Percentiles rank a stretch among this genome's conserved stretches.
phyloP scores from a whole-genome alignment of 2,888 invertebrate genomes.

The Aspidiotus destructor region DNA sequence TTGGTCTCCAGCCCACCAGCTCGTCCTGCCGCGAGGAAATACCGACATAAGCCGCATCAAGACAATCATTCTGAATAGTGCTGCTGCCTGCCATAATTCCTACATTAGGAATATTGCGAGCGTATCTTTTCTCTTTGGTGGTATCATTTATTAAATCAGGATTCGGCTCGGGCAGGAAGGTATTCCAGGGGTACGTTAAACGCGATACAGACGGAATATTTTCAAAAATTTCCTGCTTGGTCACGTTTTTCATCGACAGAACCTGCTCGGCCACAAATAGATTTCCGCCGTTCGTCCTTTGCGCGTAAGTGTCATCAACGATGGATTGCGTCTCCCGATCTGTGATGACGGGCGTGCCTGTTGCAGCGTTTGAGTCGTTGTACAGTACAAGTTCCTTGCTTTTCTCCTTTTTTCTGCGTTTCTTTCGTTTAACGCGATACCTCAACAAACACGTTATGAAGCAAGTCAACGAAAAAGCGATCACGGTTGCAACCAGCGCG shows the following conservation, averaged over 20 bases:
- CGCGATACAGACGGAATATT: slow-evolving; percentile 41
- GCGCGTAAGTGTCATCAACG: slow-evolving; percentile 2
- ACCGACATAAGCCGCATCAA: slow-evolving; percentile 46
- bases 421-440: slow-evolving; percentile 43
- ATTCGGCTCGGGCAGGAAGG: slow-evolving; percentile 51
- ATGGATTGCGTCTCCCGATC: slow-evolving; percentile 3
- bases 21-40: slow-evolving; percentile 53
- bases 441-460: slow-evolving; percentile 39
- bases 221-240: slow-evolving; percentile 7
- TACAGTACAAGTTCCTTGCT: slow-evolving; percentile 55
- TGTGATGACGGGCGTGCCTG: slow-evolving; percentile 38
- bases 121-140: slow-evolving; percentile 50
- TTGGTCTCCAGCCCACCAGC: slow-evolving; percentile 66
- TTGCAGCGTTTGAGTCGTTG: slow-evolving; percentile 38
- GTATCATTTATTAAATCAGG: slow-evolving; percentile 72
- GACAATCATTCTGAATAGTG: slow-evolving; percentile 37
- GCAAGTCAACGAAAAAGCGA: slow-evolving; percentile 41
- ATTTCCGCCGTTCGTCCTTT: slow-evolving; percentile 13
- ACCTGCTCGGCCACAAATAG: slow-evolving; percentile 9
- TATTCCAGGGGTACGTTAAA: slow-evolving; percentile 10
- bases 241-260: slow-evolving; percentile 3
- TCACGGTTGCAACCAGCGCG: slow-evolving; percentile 44
- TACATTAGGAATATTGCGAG: slow-evolving; percentile 42
- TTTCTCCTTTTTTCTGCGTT: slow-evolving; percentile 53
- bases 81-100: slow-evolving; percentile 24